phyloP scores from a whole-genome alignment of 1,140 invertebrate genomes.

The Calephelis nemesis region DNA sequence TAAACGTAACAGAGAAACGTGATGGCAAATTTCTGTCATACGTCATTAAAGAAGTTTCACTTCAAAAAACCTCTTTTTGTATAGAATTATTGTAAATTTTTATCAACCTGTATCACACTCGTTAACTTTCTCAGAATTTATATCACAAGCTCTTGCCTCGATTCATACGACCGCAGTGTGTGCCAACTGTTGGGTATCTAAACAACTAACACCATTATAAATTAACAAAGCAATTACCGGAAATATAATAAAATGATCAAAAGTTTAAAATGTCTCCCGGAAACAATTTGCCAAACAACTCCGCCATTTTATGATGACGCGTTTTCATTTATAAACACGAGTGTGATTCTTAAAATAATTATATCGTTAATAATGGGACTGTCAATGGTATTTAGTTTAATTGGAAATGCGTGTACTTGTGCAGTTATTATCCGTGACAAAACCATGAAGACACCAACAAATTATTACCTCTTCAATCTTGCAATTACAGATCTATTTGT shows the following conservation, averaged over 20 bases:
- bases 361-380: background rate
- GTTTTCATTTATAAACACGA: background rate
- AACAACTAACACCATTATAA: background rate
- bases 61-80: background rate
- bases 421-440: constrained; percentile 15
- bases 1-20: no score
- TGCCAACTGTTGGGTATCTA: background rate
- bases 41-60: no score
- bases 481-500: constrained; percentile 14
- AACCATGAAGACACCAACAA: constrained; percentile 13
- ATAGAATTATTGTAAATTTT: background rate
- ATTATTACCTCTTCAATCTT: constrained; percentile 17
- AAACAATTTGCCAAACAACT: background rate
- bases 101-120: constrained; percentile 32
- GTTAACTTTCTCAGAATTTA: constrained; percentile 16
- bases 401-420: constrained; percentile 14
- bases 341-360: background rate
- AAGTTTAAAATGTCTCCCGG: background rate
- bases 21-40: no score
- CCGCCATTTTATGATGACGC: background rate
- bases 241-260: background rate
- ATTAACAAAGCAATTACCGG: background rate
- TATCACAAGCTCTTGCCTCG: constrained; percentile 19
- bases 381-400: constrained; percentile 16
- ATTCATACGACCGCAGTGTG: background rate